Evolutionary conservation across 2,797 vertebrate genomes (phyloP).

Genomic region (Dendrocincla fuliginosa): DNA sequence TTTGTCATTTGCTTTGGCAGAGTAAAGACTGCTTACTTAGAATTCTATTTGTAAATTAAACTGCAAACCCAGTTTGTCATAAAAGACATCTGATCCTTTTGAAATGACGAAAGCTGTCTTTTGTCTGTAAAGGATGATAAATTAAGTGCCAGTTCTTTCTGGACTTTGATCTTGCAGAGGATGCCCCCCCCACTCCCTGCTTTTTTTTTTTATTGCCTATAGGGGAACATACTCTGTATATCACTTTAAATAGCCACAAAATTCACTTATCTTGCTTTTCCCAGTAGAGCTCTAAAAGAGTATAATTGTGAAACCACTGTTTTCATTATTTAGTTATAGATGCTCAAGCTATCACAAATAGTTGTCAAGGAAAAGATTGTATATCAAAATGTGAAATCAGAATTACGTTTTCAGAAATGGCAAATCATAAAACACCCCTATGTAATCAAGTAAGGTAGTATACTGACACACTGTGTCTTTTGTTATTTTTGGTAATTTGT

Average conservation of each 20-base stretch:
- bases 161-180: constrained; percentile 88
- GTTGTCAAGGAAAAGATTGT: constrained; percentile 7
- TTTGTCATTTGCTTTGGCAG: constrained; percentile 79
- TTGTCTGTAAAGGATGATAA: constrained; percentile 90
- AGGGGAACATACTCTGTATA: constrained; percentile 83
- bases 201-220: constrained; percentile 77
- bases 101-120: constrained; percentile 91
- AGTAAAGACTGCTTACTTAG: constrained; percentile 81
- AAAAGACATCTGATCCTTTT: constrained; percentile 89
- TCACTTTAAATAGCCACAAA: constrained; percentile 86
- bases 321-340: constrained; percentile 25
- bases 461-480: not conserved
- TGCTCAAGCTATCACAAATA: not conserved
- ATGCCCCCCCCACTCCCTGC: not conserved
- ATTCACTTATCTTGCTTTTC: constrained; percentile 63
- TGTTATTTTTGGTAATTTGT: not conserved
- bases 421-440: not conserved
- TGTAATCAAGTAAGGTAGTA: not conserved
- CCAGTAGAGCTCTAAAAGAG: not conserved
- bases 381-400: constrained; percentile 2
- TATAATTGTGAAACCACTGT: not conserved
- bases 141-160: constrained; percentile 89
- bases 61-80: constrained; percentile 89
- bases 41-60: constrained; percentile 93
- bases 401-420: constrained; percentile 5